Evolutionary conservation across 2,113 vertebrate species (phyloP).

Genomic region (Pluvianellus socialis): DNA sequence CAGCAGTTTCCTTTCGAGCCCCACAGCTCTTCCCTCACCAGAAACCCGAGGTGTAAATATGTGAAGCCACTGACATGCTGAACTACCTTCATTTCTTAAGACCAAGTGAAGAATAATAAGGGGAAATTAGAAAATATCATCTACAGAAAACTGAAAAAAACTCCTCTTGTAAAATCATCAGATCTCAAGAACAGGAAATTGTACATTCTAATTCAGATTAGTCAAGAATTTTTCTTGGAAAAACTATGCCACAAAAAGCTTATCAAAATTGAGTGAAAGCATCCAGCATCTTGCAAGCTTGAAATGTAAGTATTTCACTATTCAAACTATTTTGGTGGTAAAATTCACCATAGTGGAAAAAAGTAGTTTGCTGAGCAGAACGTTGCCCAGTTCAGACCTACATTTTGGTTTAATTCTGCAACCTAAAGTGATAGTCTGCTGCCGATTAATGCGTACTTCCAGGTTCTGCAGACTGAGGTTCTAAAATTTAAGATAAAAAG

Average conservation of each 20-base stretch:
- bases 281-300: not conserved
- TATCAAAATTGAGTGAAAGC: not conserved
- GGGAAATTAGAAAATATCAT: not conserved
- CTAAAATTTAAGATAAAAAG: not conserved
- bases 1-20: not conserved
- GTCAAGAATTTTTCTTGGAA: not conserved
- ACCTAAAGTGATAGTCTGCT: not conserved
- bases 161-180: not conserved
- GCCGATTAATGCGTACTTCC: not conserved
- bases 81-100: not conserved
- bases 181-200: not conserved
- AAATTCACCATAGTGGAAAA: not conserved
- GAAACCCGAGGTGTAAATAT: fast-evolving
- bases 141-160: not conserved
- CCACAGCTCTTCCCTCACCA: not conserved
- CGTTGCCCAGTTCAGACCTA: not conserved
- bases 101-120: not conserved
- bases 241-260: not conserved
- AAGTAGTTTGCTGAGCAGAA: not conserved
- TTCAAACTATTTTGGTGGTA: not conserved
- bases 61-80: not conserved
- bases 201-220: not conserved
- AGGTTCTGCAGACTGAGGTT: not conserved
- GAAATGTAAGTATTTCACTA: not conserved
- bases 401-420: not conserved